phyloP scores from a whole-genome alignment of 1,140 invertebrate species.

The Drosophila kanapiae region DNA sequence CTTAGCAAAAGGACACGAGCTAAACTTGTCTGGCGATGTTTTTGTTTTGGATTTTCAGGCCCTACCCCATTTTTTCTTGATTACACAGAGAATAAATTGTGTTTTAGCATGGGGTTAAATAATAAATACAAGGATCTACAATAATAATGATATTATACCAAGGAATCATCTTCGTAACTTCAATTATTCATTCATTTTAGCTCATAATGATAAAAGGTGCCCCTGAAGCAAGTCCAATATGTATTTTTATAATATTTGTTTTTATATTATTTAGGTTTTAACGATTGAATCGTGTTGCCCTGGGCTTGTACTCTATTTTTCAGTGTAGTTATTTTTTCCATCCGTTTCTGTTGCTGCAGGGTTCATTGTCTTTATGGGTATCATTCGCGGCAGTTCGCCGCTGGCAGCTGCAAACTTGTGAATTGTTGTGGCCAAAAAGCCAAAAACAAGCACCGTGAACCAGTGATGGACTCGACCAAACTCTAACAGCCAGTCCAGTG shows the following conservation, averaged over 20 bases:
- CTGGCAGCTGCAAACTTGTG: constrained; percentile 67
- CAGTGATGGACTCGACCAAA: constrained; percentile 56
- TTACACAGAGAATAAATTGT: neutral
- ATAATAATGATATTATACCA: neutral
- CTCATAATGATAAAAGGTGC: too few relatives aligned
- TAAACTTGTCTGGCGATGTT: constrained; percentile 37
- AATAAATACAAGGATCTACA: too few relatives aligned
- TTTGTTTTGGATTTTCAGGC: constrained; percentile 41
- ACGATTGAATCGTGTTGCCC: neutral
- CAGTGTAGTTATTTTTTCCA: constrained; percentile 11
- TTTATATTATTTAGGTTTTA: neutral
- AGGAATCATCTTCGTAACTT: too few relatives aligned
- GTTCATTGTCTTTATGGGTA: constrained; percentile 75
- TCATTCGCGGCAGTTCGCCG: constrained; percentile 54
- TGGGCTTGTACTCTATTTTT: neutral
- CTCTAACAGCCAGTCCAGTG: constrained; percentile 5
- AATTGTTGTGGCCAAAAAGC: constrained; percentile 74
- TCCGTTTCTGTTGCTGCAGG: constrained; percentile 36
- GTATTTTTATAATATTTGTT: neutral
- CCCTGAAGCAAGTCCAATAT: too few relatives aligned
- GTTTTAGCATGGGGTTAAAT: neutral
- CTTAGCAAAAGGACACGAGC: constrained; percentile 40
- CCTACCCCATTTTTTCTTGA: constrained; percentile 3
- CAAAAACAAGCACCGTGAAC: constrained; percentile 46
- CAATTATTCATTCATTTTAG: too few relatives aligned